Conservation (phyloP, 2,888 invertebrate genomes). For the Serripes groenlandicus region DNA sequence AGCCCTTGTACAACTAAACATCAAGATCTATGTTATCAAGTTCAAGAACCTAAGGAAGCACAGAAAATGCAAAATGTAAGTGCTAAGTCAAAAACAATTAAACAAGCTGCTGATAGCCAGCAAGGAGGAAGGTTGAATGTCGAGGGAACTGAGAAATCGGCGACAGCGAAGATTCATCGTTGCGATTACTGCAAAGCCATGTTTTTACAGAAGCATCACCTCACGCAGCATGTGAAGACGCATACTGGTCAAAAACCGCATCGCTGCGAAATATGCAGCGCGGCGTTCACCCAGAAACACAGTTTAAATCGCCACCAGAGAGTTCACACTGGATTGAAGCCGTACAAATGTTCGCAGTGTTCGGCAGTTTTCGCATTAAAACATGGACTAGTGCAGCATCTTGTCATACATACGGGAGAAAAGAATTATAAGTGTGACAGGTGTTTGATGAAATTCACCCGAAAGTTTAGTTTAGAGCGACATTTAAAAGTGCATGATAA, state of each 20-base stretch:
- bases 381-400: neutral
- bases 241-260: neutral
- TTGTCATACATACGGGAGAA: neutral
- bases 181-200: neutral
- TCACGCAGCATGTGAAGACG: neutral
- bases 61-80: no score
- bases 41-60: no score
- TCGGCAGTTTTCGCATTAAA: neutral
- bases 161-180: neutral
- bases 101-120: neutral
- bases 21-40: no score
- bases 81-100: neutral
- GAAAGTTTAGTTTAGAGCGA: constrained; percentile 1
- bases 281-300: neutral
- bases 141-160: neutral
- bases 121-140: no score
- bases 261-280: neutral
- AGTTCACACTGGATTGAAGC: neutral
- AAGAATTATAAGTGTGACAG: neutral
- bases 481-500: neutral
- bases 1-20: no score
- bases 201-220: neutral
- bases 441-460: neutral
- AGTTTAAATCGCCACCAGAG: neutral
- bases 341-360: neutral